A percentile compares a stretch with the other conserved stretches of the same genome.
Evolutionary conservation across 37 sponge, comb jelly and placozoan species (phyloP).

Genomic region (Crambe crambe): DNA sequence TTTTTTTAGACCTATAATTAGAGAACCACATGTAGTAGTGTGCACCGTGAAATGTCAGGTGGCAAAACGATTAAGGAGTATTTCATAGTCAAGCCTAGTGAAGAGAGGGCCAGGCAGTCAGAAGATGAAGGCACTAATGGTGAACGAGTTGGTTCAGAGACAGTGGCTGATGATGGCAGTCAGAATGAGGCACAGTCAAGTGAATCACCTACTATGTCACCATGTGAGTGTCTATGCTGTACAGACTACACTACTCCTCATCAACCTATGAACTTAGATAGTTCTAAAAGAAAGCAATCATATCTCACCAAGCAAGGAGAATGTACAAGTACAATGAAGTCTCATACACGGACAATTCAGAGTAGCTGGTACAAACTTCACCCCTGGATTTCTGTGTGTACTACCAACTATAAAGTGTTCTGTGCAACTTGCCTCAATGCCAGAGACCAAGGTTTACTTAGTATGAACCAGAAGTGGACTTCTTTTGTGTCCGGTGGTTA

Average conservation of each 20-base stretch:
- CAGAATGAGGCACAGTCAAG: constrained; percentile 5
- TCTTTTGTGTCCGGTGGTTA: constrained; percentile 34
- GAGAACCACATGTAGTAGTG: neutral
- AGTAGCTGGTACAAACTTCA: constrained; percentile 47
- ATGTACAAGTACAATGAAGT: constrained; percentile 18
- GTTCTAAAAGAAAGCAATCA: constrained; percentile 12
- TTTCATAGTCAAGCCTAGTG: constrained; percentile 7
- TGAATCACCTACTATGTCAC: neutral
- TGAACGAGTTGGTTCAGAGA: neutral
- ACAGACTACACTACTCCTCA: constrained; percentile 13
- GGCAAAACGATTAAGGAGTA: neutral
- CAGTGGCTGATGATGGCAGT: constrained; percentile 9
- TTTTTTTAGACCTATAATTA: constrained; percentile 7
- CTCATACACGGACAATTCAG: constrained; percentile 40
- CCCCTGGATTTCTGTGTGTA: too few species aligned
- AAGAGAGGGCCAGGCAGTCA: neutral
- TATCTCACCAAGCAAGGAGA: constrained; percentile 13
- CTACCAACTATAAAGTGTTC: too few species aligned
- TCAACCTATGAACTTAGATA: constrained; percentile 31
- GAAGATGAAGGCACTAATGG: neutral
- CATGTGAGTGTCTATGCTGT: constrained; percentile 41
- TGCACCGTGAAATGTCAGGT: neutral
- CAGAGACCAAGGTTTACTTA: too few species aligned
- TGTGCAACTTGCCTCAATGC: too few species aligned
- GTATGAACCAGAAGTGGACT: too few species aligned